Evolutionary conservation across 1,140 invertebrate genomes (phyloP).

Genomic region (Wiebesia pumilae): DNA sequence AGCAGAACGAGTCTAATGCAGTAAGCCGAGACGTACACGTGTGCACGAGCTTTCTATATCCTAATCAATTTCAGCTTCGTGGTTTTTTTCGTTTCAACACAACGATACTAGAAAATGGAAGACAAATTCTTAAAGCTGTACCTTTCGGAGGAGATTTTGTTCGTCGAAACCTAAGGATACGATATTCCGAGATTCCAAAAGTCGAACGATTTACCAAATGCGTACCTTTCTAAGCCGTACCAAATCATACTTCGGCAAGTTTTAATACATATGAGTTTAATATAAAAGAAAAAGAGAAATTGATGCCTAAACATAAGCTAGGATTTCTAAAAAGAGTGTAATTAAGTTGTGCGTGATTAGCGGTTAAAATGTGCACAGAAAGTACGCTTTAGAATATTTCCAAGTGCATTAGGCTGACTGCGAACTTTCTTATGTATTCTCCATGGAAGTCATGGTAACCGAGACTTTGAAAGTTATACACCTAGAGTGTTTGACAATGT

Average conservation of each 20-base stretch:
- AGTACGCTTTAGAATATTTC: too few relatives aligned
- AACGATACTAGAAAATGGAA: neutral
- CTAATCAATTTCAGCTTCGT: neutral
- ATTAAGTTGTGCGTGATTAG: neutral
- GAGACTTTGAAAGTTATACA: too few relatives aligned
- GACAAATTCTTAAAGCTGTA: neutral
- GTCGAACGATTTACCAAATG: conserved; percentile 1
- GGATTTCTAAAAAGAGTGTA: neutral
- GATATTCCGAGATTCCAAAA: neutral
- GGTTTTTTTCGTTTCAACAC: neutral
- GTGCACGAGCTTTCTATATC: neutral
- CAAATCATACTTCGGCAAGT: too few relatives aligned
- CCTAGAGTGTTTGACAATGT: too few relatives aligned
- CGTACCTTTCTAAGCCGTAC: neutral
- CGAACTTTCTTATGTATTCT: too few relatives aligned
- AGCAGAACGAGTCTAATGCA: conserved; percentile 16
- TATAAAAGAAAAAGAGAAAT: neutral
- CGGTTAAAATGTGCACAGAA: neutral
- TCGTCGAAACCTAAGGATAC: neutral
- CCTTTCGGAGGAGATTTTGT: too few relatives aligned
- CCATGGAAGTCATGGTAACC: too few relatives aligned
- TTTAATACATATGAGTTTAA: conserved; percentile 11
- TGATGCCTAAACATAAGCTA: too few relatives aligned
- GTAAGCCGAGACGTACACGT: neutral
- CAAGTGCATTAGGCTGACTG: too few relatives aligned